Evolutionary conservation across 1,140 invertebrate genomes (phyloP).

Genomic region (Agraylea sexmaculata): DNA sequence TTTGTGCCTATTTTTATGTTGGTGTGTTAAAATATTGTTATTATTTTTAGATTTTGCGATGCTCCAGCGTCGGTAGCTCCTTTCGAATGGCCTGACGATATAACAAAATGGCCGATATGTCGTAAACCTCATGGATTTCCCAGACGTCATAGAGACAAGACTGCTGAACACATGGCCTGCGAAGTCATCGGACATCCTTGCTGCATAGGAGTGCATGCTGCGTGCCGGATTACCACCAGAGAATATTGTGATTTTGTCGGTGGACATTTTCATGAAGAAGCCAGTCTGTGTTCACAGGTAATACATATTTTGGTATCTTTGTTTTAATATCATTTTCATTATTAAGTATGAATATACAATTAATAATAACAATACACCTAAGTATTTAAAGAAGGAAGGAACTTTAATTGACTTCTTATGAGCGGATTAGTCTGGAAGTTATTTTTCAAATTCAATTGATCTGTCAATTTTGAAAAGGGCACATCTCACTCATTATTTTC

Average conservation of each 20-base stretch:
- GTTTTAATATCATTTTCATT: too few relatives aligned
- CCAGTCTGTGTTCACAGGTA: constrained; percentile 94
- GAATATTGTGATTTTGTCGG: constrained; percentile 97
- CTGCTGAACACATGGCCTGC: constrained; percentile 92
- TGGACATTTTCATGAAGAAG: constrained; percentile 96
- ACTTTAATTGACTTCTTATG: too few relatives aligned
- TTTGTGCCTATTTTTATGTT: background rate
- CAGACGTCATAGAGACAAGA: constrained; percentile 58
- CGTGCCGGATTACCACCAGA: constrained; percentile 92
- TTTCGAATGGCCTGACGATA: constrained; percentile 96
- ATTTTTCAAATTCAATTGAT: too few relatives aligned
- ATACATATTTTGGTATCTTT: background rate
- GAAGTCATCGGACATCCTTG: constrained; percentile 96
- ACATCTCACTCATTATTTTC: too few relatives aligned
- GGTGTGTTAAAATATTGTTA: background rate
- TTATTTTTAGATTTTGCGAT: constrained; percentile 71
- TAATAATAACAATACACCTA: too few relatives aligned
- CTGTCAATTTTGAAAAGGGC: too few relatives aligned
- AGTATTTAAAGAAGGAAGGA: too few relatives aligned
- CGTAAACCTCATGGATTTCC: constrained; percentile 53
- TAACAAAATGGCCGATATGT: constrained; percentile 97
- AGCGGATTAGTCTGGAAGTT: too few relatives aligned
- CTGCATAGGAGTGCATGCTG: constrained; percentile 93
- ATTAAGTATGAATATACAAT: too few relatives aligned
- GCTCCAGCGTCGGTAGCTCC: constrained; percentile 88